Evolutionary conservation across 2,888 invertebrate genomes (phyloP).

Genomic region (Agrochola circellaris): DNA sequence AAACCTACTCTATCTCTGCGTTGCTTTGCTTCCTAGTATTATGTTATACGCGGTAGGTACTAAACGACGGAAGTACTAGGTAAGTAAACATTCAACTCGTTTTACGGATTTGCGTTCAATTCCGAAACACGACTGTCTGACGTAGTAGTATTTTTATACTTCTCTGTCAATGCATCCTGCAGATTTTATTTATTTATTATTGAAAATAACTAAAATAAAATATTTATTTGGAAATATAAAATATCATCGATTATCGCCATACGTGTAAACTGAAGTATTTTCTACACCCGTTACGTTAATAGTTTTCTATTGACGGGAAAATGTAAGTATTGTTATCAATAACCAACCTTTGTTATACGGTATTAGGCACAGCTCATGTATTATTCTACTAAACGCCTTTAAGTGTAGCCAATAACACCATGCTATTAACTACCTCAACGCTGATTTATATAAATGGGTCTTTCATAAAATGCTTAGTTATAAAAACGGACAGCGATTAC

Average conservation of each 20-base stretch:
- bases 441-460: slow-evolving; percentile 42
- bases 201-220: too few species aligned
- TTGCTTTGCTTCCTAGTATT: neutral
- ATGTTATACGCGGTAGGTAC: neutral
- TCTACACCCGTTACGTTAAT: neutral
- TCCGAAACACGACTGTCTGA: neutral
- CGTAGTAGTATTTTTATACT: neutral
- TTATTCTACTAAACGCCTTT: slow-evolving; percentile 24
- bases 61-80: neutral
- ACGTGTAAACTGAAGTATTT: neutral
- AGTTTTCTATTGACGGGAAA: neutral
- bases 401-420: slow-evolving; percentile 25
- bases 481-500: slow-evolving; percentile 59
- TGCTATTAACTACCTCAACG: slow-evolving; percentile 33
- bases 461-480: slow-evolving; percentile 53
- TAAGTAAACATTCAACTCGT: neutral
- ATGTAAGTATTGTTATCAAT: neutral
- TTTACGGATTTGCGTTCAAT: neutral
- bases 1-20: neutral
- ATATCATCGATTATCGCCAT: neutral
- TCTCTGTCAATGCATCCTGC: neutral
- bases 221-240: neutral
- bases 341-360: neutral
- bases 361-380: slow-evolving; percentile 11
- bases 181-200: neutral